These are phyloP conservation scores for Drosophila lini DNA, from an alignment of 1,140 invertebrate species.

Conservation along the genomic window DNA sequence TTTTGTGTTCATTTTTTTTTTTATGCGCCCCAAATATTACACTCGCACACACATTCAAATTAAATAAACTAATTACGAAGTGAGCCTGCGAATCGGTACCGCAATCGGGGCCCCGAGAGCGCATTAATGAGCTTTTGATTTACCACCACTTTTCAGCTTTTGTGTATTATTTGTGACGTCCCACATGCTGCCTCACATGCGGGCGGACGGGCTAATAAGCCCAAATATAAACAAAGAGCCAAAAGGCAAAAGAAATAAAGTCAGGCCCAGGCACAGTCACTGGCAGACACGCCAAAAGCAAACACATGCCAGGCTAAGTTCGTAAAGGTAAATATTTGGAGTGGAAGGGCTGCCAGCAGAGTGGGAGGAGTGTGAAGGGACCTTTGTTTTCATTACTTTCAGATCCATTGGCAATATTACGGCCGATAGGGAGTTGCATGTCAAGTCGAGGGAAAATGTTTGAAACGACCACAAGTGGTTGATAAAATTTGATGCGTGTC, in stretches of 20 bases:
- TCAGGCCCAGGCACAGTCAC: constrained; percentile 12
- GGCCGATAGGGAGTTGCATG: constrained; percentile 58
- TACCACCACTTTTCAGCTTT: constrained; percentile 53
- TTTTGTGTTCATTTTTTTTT: constrained; percentile 35
- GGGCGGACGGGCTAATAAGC: constrained; percentile 60
- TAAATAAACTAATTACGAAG: constrained; percentile 77
- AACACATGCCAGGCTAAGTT: constrained; percentile 55
- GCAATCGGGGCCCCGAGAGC: constrained; percentile 28
- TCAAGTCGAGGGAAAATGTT: constrained; percentile 60
- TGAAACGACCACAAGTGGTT: constrained; percentile 77
- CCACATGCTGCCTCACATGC: constrained; percentile 24
- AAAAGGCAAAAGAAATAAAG: constrained; percentile 51
- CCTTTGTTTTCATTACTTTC: constrained; percentile 68
- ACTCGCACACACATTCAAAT: constrained; percentile 52
- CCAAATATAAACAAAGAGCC: constrained; percentile 57
- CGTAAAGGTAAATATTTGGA: constrained; percentile 38
- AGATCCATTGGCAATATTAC: constrained; percentile 64
- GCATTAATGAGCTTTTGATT: constrained; percentile 77
- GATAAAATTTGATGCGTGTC: constrained; percentile 76
- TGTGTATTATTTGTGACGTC: constrained; percentile 42
- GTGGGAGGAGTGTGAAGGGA: not conserved
- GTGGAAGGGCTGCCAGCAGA: not conserved
- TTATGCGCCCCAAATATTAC: constrained; percentile 31
- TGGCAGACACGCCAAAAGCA: constrained; percentile 67
- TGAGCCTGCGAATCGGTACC: constrained; percentile 19